Base-by-base conservation (phyloP, 2,113 vertebrate genomes). In the Catharus bicknelli region DNA sequence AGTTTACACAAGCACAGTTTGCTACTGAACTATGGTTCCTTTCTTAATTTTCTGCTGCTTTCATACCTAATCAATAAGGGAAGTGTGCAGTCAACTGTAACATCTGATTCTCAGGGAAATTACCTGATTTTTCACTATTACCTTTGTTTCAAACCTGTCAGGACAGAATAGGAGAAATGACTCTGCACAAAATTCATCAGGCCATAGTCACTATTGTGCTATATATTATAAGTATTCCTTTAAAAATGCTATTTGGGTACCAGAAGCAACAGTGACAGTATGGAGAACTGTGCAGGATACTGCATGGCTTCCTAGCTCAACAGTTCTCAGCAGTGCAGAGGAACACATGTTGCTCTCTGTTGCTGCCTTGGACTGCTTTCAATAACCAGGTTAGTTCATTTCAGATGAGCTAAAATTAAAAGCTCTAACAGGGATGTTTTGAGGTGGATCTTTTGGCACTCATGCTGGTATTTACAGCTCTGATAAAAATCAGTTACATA, bases 401-500 rank as follows among this genome's bases (percentile, higher is more conserved):
- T 42, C 74, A 76, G 38, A 45, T 73, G 75, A 93, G 67, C 51
- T 94, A 88, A 96, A 96, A 96, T 96, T 86, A 95, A 95, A 43
- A 94, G 43, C 83, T 81, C 55, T 83, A 69, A 88, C 1, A 0
- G 92, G 43, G 38, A 86, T 84, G 55, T 92, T 72, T 75, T 94
- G 51, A 94, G 89, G 83, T 90, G 38, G 73, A 92, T 78, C 73
- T 83, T 94, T 67, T 90, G 76, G 91, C 83, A 95, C 40, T 88
- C 21, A 17, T 55, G 23, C 32, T 83, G 51, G 23, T 90, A 75
- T 94, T 93, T 93, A 93, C 76, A 90, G 55, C 51, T 66, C 34
- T 61, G 83, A 96, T 95, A 95, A 94, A 86, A 84, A 95, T 86
- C 89, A 90, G 64, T 77, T 92, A 88, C 68, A 78, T 90, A 92